Base-by-base conservation (phyloP, 2,888 invertebrate species). In the Steinernema carpocapsae region DNA sequence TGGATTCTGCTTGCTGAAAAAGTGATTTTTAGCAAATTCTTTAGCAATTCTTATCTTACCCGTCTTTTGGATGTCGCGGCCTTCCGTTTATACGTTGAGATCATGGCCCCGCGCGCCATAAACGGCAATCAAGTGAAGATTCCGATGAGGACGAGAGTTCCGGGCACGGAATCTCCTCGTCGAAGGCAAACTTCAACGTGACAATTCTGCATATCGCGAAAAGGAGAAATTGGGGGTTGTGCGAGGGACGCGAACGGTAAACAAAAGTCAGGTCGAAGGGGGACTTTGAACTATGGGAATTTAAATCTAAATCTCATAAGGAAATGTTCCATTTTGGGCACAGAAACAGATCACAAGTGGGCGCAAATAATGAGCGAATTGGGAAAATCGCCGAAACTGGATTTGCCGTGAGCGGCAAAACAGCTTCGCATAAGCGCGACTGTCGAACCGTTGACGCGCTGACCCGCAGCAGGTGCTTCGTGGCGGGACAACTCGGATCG, bases 81-180 rank as follows among this genome's bases (percentile, higher is more conserved):
- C 17, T 29, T 22, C 22, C 64, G 64, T 32, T 64, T 64, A 7
- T 29, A 17, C 3, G 64, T 6, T 64, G 64, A 64, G 64, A 64
- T 64, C 64, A n/a, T 32, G 4, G 64, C n/a, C 26, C 64, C 64
- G 32, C 64, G 64, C 37, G 64, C 64, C 64, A 64, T 64, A 3
- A 48, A 48, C 48, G 48, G 48, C 48, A 14, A 43, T 48, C 3
- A 48, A 48, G 48, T 14, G 37, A 37, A 37, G 37, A 37, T 3
- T 37, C 37, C 37, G 37, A 37, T 37, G 37, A 10, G 37, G 19
- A 10, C 24, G 24, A 12, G 22, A 24, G 52, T 22, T 52, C 52
- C 52, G 24, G 52, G 24, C 52, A 37, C 37, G 37, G 37, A 37
- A 37, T 37, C 37, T 37, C 37, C 4, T 37, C 37, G 37, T 37